phyloP scores from a whole-genome alignment of 2,888 invertebrate genomes.

The Eilema sororculum region DNA sequence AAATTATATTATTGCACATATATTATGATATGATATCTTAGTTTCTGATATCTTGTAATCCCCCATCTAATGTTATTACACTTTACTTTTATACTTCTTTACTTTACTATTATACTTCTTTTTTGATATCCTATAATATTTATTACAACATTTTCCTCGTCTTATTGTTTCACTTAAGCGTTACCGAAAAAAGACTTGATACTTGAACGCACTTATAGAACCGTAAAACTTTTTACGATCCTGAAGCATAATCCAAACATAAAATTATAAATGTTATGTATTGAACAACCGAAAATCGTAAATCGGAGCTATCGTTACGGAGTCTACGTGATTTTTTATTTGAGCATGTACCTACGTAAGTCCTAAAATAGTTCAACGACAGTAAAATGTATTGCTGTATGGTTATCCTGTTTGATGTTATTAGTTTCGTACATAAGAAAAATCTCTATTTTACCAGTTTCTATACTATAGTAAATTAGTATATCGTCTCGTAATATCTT shows the following conservation, averaged over 20 bases:
- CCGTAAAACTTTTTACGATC: constrained; percentile 79
- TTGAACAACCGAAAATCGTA: constrained; percentile 71
- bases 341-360: not conserved
- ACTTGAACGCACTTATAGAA: constrained; percentile 76
- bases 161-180: constrained; percentile 49
- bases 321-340: constrained; percentile 20
- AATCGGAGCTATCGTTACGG: constrained; percentile 59
- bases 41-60: not conserved
- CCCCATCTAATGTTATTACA: not conserved
- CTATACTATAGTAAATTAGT: too few species aligned
- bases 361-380: not conserved
- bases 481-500: too few species aligned
- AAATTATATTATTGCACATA: not conserved
- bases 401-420: not conserved
- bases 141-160: constrained; percentile 17
- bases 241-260: constrained; percentile 71
- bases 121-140: not conserved
- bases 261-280: constrained; percentile 75
- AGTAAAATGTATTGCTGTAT: not conserved
- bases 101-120: not conserved
- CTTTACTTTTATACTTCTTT: too few species aligned
- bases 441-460: too few species aligned
- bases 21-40: too few species aligned
- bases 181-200: constrained; percentile 59
- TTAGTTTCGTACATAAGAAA: too few species aligned